These are phyloP conservation scores for Macropus fuliginosus DNA, from an alignment of 2,797 vertebrate genomes.

Conservation along the genomic window DNA sequence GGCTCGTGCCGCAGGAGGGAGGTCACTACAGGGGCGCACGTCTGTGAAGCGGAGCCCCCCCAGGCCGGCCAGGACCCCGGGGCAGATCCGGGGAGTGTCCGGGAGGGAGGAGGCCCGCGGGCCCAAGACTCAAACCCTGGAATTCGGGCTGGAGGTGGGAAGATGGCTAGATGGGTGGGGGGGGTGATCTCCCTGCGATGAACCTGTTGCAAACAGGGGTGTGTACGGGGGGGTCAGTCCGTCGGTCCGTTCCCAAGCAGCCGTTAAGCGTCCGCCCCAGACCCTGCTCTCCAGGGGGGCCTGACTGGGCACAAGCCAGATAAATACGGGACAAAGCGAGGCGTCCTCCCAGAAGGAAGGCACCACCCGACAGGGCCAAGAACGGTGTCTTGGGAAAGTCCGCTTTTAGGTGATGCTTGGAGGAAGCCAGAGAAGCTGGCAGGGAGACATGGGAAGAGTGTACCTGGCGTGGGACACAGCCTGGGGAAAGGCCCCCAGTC, in stretches of 20 bases:
- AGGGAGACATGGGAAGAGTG: neutral
- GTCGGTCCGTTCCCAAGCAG: neutral
- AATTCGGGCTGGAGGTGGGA: slow-evolving; percentile 9
- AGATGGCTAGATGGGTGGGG: neutral
- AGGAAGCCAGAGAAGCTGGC: neutral
- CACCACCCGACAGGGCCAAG: neutral
- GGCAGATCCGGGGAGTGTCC: slow-evolving; percentile 7
- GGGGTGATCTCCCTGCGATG: slow-evolving; percentile 12
- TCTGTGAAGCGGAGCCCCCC: neutral
- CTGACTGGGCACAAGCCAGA: neutral
- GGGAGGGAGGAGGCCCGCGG: slow-evolving; percentile 74
- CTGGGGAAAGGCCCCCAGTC: neutral
- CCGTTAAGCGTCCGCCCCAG: neutral
- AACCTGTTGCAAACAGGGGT: slow-evolving; percentile 57
- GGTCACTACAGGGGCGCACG: slow-evolving; percentile 47
- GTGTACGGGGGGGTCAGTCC: neutral
- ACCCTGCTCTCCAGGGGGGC: neutral
- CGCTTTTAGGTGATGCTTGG: neutral
- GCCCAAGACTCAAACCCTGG: slow-evolving; percentile 62
- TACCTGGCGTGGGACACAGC: neutral
- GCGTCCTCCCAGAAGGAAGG: neutral
- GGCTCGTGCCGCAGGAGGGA: slow-evolving; percentile 10
- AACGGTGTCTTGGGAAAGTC: neutral
- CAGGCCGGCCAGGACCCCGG: neutral
- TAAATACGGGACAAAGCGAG: neutral